These are phyloP conservation scores for Prinia subflava DNA, from an alignment of 2,113 vertebrate genomes.

Conservation along the genomic window DNA sequence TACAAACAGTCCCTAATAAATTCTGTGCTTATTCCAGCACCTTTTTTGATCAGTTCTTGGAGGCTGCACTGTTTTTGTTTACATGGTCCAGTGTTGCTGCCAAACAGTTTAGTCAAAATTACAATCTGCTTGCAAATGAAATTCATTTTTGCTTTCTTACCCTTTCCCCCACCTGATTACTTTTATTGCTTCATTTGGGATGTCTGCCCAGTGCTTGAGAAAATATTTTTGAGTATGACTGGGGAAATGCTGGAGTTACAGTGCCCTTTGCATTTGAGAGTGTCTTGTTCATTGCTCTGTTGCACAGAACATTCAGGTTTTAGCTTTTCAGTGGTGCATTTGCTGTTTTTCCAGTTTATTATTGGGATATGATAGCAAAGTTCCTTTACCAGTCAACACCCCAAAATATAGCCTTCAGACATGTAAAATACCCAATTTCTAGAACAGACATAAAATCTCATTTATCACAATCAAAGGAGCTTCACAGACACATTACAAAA, in stretches of 20 bases:
- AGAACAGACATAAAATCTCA: neutral
- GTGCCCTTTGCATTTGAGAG: neutral
- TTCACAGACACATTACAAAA: neutral
- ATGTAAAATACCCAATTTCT: neutral
- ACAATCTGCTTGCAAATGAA: neutral
- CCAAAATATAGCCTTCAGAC: neutral
- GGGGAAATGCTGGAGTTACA: neutral
- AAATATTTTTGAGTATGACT: neutral
- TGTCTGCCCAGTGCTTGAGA: neutral
- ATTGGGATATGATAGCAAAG: neutral
- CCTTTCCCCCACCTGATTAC: neutral
- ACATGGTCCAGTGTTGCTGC: neutral
- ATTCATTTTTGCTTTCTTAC: neutral
- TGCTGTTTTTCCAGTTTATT: neutral
- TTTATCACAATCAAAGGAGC: neutral
- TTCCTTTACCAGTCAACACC: neutral
- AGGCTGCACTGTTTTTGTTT: neutral
- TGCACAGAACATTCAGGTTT: neutral
- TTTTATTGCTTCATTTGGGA: neutral
- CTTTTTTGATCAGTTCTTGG: neutral
- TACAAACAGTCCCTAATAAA: neutral
- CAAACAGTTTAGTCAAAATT: neutral
- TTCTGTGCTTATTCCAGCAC: neutral
- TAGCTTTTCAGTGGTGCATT: neutral
- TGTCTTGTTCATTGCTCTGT: neutral